phyloP scores from a whole-genome alignment of 2,113 vertebrate species.

The Rhinoderma darwinii region DNA sequence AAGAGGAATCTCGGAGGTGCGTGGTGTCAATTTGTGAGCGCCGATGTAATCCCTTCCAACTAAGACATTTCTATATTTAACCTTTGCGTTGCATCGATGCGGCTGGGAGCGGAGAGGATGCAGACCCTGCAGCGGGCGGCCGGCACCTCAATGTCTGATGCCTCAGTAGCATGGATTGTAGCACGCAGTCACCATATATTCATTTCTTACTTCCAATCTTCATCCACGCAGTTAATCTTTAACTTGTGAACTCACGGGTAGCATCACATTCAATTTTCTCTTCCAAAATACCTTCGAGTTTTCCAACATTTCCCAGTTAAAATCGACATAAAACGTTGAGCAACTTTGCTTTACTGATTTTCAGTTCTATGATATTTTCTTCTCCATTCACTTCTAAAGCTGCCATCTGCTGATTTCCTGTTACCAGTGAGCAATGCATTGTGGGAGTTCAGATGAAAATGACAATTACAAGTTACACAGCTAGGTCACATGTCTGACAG shows the following conservation, averaged over 20 bases:
- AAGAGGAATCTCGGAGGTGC: constrained; percentile 67
- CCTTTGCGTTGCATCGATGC: not conserved
- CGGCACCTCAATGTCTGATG: not conserved
- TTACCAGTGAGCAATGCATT: no score
- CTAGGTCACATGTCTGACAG: not conserved
- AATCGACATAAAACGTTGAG: no score
- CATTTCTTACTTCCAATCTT: not conserved
- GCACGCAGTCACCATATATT: not conserved
- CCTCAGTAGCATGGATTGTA: not conserved
- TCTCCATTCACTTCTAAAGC: not conserved
- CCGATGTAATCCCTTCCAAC: constrained; percentile 75
- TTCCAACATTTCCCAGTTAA: no score
- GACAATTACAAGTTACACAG: no score
- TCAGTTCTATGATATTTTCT: not conserved
- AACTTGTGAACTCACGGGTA: not conserved
- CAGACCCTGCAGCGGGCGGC: not conserved
- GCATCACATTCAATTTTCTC: not conserved
- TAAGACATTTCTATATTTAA: not conserved
- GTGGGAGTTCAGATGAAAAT: not conserved
- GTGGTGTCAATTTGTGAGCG: constrained; percentile 58
- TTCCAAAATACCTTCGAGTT: no score
- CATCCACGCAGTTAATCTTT: not conserved
- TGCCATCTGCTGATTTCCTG: not conserved
- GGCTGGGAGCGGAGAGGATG: not conserved
- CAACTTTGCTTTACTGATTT: no score